Evolutionary conservation across 1,140 invertebrate species (phyloP).

Genomic region (Brachionus calyciflorus): DNA sequence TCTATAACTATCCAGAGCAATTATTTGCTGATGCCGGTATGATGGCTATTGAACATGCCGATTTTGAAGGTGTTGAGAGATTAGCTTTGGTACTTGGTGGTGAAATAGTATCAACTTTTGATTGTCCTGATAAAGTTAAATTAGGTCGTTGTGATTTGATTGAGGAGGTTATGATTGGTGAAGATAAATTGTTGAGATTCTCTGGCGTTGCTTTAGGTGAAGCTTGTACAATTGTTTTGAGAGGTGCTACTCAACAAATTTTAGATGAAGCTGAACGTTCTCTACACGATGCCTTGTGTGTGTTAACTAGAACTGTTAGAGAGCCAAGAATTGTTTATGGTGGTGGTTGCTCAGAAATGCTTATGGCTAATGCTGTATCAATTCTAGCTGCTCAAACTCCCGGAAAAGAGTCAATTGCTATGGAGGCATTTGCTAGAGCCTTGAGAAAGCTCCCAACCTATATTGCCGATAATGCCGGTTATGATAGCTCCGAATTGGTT

Average conservation of each 20-base stretch:
- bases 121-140: conserved; percentile 83
- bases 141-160: conserved; percentile 90
- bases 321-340: conserved; percentile 86
- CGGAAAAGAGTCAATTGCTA: conserved; percentile 94
- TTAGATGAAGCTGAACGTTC: conserved; percentile 97
- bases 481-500: conserved; percentile 90
- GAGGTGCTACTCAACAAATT: conserved; percentile 98
- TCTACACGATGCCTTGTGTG: conserved; percentile 95
- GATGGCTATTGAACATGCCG: conserved; percentile 99
- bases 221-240: conserved; percentile 92
- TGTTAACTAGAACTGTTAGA: conserved; percentile 87
- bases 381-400: conserved; percentile 79
- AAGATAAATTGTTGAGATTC: conserved; percentile 91
- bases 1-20: conserved; percentile 99
- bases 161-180: conserved; percentile 96
- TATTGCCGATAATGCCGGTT: conserved; percentile 97
- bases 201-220: conserved; percentile 89
- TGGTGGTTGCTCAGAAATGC: conserved; percentile 83
- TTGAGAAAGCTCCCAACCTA: conserved; percentile 80
- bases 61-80: conserved; percentile 97
- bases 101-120: conserved; percentile 98
- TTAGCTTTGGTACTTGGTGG: conserved; percentile 93
- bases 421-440: conserved; percentile 90
- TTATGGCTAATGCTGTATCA: conserved; percentile 89
- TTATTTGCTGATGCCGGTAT: conserved; percentile 94